Conservation (phyloP, 2,113 vertebrate genomes). For the Aleadryas rufinucha region DNA sequence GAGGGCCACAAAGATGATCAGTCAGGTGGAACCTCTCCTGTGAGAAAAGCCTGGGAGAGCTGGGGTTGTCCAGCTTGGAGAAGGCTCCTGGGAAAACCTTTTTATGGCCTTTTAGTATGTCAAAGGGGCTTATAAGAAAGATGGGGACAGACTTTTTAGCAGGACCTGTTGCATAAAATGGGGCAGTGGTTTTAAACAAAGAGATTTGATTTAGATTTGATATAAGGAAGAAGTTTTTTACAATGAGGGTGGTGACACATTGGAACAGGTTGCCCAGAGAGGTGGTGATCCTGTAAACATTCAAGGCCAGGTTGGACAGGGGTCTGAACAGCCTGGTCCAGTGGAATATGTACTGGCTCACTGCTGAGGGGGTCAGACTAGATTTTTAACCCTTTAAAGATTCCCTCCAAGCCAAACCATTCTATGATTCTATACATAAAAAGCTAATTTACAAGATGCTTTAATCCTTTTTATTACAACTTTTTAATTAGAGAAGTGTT, state of each 20-base stretch:
- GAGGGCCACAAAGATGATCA: not conserved
- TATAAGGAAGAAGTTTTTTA: not conserved
- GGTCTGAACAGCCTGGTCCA: not conserved
- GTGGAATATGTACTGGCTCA: not conserved
- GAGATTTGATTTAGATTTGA: not conserved
- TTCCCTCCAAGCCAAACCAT: not conserved
- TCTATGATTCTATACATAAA: not conserved
- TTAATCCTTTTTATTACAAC: not conserved
- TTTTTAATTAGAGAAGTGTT: not conserved
- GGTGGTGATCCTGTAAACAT: not conserved
- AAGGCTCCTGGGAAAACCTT: not conserved
- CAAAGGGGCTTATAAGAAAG: not conserved
- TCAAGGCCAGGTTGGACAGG: not conserved
- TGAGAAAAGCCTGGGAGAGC: not conserved
- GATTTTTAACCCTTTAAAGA: not conserved
- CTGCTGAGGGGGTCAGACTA: fast-evolving
- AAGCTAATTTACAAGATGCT: not conserved
- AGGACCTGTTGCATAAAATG: not conserved
- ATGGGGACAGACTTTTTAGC: not conserved
- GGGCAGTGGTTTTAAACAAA: not conserved
- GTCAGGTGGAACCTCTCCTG: not conserved
- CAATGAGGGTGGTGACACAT: not conserved
- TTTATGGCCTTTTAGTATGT: fast-evolving
- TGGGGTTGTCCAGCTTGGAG: not conserved
- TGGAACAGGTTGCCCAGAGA: not conserved